These are phyloP conservation scores for Dryobates pubescens DNA, from an alignment of 2,797 vertebrate genomes.

Conservation along the genomic window DNA sequence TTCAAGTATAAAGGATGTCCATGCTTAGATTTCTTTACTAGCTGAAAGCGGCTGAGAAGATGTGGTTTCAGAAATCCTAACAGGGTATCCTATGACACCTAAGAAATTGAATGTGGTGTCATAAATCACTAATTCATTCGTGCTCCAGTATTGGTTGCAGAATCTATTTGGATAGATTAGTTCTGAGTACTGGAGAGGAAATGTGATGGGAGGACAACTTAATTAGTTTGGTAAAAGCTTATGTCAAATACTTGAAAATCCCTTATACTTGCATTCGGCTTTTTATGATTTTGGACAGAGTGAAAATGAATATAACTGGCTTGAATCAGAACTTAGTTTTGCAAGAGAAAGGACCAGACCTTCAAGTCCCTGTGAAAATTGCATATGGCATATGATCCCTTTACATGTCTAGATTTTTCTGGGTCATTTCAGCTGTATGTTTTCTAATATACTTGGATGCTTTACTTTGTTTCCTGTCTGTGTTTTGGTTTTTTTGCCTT, in stretches of 20 bases:
- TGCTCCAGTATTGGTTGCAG: constrained; percentile 36
- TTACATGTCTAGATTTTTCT: background rate
- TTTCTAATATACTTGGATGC: background rate
- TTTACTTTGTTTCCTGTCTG: background rate
- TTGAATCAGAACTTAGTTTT: background rate
- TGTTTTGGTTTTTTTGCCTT: background rate
- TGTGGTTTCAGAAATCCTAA: constrained; percentile 59
- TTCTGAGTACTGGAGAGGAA: background rate
- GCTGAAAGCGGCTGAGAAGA: constrained; percentile 34
- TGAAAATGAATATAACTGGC: background rate
- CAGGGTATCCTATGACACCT: constrained; percentile 26
- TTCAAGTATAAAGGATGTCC: constrained; percentile 39
- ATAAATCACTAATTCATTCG: constrained; percentile 59
- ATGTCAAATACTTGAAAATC: background rate
- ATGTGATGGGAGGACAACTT: background rate
- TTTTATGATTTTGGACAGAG: background rate
- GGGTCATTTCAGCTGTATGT: background rate
- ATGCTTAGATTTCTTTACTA: constrained; percentile 36
- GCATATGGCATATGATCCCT: background rate
- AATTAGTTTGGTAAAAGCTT: background rate
- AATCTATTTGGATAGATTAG: background rate
- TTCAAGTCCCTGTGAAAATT: background rate
- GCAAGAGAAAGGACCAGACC: background rate
- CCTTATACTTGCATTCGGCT: background rate
- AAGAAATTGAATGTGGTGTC: constrained; percentile 53